A percentile compares a stretch with the other conserved stretches of the same genome.
Evolutionary conservation across 1,140 invertebrate genomes (phyloP).

Genomic region (Drosophila leontia): DNA sequence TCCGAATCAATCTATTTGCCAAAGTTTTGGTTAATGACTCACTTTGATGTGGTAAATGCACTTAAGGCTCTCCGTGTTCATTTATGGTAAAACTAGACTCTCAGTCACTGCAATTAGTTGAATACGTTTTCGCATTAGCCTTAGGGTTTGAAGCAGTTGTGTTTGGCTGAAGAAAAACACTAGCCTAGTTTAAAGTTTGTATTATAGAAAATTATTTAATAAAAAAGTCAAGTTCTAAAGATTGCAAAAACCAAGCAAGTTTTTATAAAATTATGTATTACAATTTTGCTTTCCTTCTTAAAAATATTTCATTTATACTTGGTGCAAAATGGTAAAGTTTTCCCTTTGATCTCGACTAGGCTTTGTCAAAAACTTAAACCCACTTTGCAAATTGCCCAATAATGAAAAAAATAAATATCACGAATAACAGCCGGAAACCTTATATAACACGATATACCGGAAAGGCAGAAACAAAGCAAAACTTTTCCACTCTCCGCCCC

Average conservation of each 20-base stretch:
- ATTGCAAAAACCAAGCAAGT: background rate
- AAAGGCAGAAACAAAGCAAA: slow-evolving; percentile 67
- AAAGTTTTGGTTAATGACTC: slow-evolving; percentile 39
- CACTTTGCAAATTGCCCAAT: slow-evolving; percentile 80
- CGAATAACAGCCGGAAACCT: slow-evolving; percentile 52
- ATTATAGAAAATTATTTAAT: background rate
- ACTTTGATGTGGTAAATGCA: slow-evolving; percentile 53
- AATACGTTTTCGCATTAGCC: slow-evolving; percentile 8
- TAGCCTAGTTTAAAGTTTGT: background rate
- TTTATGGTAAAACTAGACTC: slow-evolving; percentile 16
- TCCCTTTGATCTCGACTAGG: slow-evolving; percentile 41
- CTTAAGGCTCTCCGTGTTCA: slow-evolving; percentile 6
- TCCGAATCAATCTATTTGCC: slow-evolving; percentile 52
- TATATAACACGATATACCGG: slow-evolving; percentile 59
- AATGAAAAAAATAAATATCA: slow-evolving; percentile 57
- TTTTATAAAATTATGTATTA: background rate
- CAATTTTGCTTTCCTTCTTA: background rate
- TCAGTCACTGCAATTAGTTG: slow-evolving; percentile 29
- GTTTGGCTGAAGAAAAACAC: background rate
- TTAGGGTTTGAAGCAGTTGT: background rate
- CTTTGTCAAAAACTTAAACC: slow-evolving; percentile 69
- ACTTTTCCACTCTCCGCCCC: slow-evolving; percentile 66
- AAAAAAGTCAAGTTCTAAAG: background rate
- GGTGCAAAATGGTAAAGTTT: slow-evolving; percentile 30
- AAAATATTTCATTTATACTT: slow-evolving; percentile 1